Evolutionary conservation across 2,797 vertebrate species (phyloP), one percentile per base, ranked within the genome.

Genomic region (Manis pentadactyla): DNA sequence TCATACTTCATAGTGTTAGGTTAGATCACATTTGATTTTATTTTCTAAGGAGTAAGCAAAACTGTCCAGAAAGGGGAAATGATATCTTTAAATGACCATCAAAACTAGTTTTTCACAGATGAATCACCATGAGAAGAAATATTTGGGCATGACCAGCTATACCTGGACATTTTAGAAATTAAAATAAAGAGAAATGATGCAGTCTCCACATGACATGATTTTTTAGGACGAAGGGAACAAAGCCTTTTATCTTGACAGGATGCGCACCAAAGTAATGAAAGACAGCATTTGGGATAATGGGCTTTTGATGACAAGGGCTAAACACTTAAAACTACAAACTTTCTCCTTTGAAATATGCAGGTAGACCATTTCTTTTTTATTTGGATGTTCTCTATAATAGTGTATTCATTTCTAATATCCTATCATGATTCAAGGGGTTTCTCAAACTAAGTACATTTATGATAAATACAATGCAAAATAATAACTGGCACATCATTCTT

Each of bases 311-410:
- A 81, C 1, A 79, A 87, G 49, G 12, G 0, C 4, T 84, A 68
- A 95, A 68, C 31, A 42, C 23, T 85, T 57, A 49, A 53, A 73
- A 89, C 19, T 42, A 15, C 19, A 63, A 57, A 6, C 8, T 85
- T 75, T 87, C 68, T 90, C n/a, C 55, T 73, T 87, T 93, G 55
- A 97, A 93, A 93, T 39, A 74, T 14, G 0, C 42, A 87, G 21
- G 34, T 64, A 57, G 66, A 53, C 21, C 68, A 68, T 51, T 64
- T 66, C 15, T 55, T 68, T 66, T 68, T 68, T 27, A 69, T 69
- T 69, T 64, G 42, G 11, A 55, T 78, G 9, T n/a, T 75, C 64
- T 78, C 51, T 42, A 83, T 42, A 31, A 85, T 8, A 4, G 46
- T 74, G 7, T 42, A 87, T 92, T 89, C 51, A 82, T 15, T 31